Conservation (phyloP, 1,140 invertebrate genomes). For the Trissolcus basalis region DNA sequence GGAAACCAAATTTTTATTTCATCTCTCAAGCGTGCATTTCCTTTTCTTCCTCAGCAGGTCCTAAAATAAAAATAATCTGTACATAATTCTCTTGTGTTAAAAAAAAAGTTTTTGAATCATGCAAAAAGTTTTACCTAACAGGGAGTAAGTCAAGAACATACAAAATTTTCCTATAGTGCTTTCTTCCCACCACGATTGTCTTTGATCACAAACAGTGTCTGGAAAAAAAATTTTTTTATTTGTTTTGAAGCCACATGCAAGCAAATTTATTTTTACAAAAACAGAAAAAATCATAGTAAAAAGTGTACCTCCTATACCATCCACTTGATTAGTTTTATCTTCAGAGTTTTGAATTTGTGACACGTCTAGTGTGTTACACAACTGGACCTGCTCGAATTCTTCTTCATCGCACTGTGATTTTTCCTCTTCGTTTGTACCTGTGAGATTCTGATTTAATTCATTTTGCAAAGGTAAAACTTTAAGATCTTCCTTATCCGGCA, state of each 20-base stretch:
- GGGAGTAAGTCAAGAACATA: background rate
- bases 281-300: too few species aligned
- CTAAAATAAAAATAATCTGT: too few species aligned
- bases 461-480: conserved; percentile 15
- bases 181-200: conserved; percentile 39
- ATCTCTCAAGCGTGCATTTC: background rate
- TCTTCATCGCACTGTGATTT: background rate
- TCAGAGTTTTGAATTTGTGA: too few species aligned
- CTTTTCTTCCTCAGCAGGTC: background rate
- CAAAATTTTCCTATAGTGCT: background rate
- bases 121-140: conserved; percentile 5
- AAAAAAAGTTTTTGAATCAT: background rate
- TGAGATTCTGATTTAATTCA: background rate
- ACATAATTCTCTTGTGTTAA: too few species aligned
- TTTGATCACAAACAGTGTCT: conserved; percentile 6
- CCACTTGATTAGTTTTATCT: too few species aligned
- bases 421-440: background rate
- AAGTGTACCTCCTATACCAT: too few species aligned
- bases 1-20: background rate
- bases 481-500: conserved; percentile 16
- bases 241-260: too few species aligned
- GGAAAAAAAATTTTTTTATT: background rate
- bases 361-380: too few species aligned
- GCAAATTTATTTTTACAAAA: too few species aligned
- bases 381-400: too few species aligned